Evolutionary conservation across 2,113 vertebrate species (phyloP), one percentile per base, ranked within the genome.

Genomic region (Calcarius ornatus): DNA sequence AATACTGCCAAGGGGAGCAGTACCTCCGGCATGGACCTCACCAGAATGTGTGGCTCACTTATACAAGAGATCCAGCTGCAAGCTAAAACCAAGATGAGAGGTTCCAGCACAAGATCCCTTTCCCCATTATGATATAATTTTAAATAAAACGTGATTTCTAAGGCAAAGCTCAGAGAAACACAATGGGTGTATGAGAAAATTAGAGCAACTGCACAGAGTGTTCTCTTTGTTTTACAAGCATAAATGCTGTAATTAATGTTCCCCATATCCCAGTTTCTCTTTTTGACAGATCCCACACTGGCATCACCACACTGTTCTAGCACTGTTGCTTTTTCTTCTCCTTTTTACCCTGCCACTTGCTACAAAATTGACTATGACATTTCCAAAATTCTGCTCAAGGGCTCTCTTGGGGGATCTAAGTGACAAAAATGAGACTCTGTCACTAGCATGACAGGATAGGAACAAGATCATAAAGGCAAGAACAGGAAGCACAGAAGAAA

Each of bases 301-400:
- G 90, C 88, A 96, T 63, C 79, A 83, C 60, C 64, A 90, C 60
- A 51, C 56, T 92, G 79, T 90, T 96, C 85, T 59, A 94, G 81
- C 23, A 71, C 60, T 78, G 83, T 53, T 88, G 48, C 73, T 86
- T 90, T 66, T 91, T 53, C 75, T 95, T 90, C 76, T 92, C 71
- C 28, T 92, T 94, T 92, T 92, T 88, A 75, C 64, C 69, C 71
- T 86, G 79, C 51, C 56, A 83, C 69, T 96, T 81, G 79, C 60
- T 94, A 86, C 68, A 86, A 51, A 95, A 93, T 64, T 71, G 81
- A 90, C 56, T 83, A 27, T 86, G 94, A 95, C 92, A 86, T 95
- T 90, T 92, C 95, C 60, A 92, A 95, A 94, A 95, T 69, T 86
- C 85, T 93, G 76, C 94, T 95, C 72, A 86, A 92, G 93, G 94